Percentiles rank a stretch among this genome's conserved stretches.
phyloP scores from a whole-genome alignment of 2,797 vertebrate species.

The Austrolebias charrua region DNA sequence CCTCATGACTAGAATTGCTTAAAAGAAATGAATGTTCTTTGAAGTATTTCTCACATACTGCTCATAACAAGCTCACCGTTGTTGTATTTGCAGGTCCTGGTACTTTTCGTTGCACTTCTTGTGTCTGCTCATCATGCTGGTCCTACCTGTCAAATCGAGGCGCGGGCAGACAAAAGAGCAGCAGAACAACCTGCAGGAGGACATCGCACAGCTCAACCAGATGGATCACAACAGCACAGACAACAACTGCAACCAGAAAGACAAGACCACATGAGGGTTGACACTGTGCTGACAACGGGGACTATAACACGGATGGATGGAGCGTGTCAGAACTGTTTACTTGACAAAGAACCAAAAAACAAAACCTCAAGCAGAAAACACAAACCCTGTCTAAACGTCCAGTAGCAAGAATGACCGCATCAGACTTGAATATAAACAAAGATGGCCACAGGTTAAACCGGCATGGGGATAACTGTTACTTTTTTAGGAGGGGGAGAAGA shows the following conservation, averaged over 20 bases:
- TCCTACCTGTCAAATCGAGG: constrained; percentile 85
- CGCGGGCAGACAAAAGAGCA: constrained; percentile 75
- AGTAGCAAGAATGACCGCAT: constrained; percentile 68
- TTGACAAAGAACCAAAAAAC: constrained; percentile 68
- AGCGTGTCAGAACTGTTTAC: constrained; percentile 60
- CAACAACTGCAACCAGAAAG: constrained; percentile 89
- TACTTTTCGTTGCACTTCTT: constrained; percentile 90
- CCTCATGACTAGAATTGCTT: no score
- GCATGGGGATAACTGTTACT: constrained; percentile 58
- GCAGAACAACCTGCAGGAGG: constrained; percentile 68
- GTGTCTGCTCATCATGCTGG: constrained; percentile 85
- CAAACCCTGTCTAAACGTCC: constrained; percentile 61
- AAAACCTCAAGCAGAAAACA: constrained; percentile 60
- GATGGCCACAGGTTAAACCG: constrained; percentile 53
- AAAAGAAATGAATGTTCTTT: no score
- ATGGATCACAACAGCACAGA: constrained; percentile 77
- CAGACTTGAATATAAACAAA: constrained; percentile 27
- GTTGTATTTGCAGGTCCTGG: constrained; percentile 84
- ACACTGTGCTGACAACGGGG: constrained; percentile 38
- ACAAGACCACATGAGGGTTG: constrained; percentile 81
- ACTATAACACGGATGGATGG: constrained; percentile 57
- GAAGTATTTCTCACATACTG: background rate
- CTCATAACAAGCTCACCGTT: background rate
- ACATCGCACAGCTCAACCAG: constrained; percentile 67
- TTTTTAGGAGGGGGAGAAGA: constrained; percentile 49